phyloP scores from a whole-genome alignment of 2,797 vertebrate species.

The Tokudaia muenninki region DNA sequence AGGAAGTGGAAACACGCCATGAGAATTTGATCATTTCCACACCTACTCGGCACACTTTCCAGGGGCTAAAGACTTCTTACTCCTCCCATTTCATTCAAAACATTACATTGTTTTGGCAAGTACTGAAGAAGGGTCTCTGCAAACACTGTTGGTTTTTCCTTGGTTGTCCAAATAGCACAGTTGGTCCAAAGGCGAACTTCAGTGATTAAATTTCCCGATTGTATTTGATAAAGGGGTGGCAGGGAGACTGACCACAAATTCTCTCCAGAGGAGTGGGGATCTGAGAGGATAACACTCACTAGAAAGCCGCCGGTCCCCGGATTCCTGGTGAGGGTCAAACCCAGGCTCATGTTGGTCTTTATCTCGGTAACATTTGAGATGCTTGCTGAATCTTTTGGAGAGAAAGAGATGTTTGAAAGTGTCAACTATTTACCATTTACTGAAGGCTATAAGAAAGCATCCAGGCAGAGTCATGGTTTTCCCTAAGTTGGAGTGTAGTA shows the following conservation, averaged over 20 bases:
- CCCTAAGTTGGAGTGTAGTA: not conserved
- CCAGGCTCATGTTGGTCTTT: conserved; percentile 92
- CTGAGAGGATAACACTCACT: conserved; percentile 86
- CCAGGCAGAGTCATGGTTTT: not conserved
- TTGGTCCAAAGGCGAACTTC: not conserved
- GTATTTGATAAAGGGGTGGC: not conserved
- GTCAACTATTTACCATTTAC: not conserved
- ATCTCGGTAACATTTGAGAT: conserved; percentile 92
- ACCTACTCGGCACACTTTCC: not conserved
- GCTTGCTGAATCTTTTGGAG: conserved; percentile 89
- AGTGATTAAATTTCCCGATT: not conserved
- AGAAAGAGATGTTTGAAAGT: conserved; percentile 53
- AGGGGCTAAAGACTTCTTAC: not conserved
- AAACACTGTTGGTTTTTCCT: not conserved
- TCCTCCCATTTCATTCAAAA: not conserved
- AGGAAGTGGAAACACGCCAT: not conserved
- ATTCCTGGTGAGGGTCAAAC: conserved; percentile 92
- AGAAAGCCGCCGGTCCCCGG: conserved; percentile 89
- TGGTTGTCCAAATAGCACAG: not conserved
- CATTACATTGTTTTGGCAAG: not conserved
- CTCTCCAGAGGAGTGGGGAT: not conserved
- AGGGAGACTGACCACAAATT: not conserved
- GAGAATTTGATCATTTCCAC: not conserved
- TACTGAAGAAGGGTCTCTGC: not conserved
- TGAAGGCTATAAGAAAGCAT: not conserved